Evolutionary conservation across 2,113 vertebrate species (phyloP).

Genomic region (Callipepla squamata): DNA sequence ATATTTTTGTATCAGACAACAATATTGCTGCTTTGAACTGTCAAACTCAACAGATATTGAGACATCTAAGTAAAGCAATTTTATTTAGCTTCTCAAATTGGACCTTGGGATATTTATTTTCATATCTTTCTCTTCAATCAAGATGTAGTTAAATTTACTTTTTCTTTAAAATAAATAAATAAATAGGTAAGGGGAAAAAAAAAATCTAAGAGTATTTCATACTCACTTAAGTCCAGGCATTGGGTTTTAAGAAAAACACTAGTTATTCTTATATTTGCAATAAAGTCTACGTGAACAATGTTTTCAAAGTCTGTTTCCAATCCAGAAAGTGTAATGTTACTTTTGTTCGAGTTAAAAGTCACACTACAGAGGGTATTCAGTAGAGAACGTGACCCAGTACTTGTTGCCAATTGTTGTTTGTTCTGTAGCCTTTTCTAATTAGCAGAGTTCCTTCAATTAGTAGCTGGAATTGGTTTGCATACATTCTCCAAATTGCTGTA

Average conservation of each 20-base stretch:
- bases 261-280: background rate
- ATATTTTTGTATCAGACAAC: background rate
- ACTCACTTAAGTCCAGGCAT: background rate
- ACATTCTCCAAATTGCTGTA: conserved; percentile 59
- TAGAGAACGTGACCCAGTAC: background rate
- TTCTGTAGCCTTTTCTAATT: conserved; percentile 43
- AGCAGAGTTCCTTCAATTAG: conserved; percentile 57
- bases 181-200: too few relatives aligned
- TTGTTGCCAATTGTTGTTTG: conserved; percentile 46
- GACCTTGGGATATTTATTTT: background rate
- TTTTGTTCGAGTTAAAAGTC: background rate
- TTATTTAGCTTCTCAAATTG: background rate
- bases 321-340: background rate
- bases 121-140: background rate
- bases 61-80: background rate
- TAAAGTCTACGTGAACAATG: background rate
- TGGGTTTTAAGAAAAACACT: background rate
- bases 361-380: background rate
- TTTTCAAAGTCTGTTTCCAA: background rate
- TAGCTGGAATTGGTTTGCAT: conserved; percentile 38
- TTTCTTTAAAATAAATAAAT: background rate
- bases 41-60: background rate
- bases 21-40: background rate
- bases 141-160: background rate
- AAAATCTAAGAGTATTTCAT: background rate